A percentile compares a stretch with the other conserved stretches of the same genome.
These are phyloP conservation scores for Corydoras sp. DNA, from an alignment of 2,113 vertebrate genomes.

Conservation along the genomic window DNA sequence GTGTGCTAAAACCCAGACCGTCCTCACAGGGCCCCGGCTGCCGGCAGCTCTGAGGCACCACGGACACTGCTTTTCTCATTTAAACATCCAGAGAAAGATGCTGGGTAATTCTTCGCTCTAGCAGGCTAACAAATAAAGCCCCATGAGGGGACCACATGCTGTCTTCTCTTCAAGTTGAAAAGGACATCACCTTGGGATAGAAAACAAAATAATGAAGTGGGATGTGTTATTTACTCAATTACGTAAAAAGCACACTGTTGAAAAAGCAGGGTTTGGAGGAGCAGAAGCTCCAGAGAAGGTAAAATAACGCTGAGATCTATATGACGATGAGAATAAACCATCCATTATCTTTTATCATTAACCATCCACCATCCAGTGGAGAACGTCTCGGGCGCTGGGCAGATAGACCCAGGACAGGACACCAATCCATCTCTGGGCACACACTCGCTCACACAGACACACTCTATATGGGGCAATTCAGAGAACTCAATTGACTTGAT, in stretches of 20 bases:
- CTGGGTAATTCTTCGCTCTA: conserved; percentile 66
- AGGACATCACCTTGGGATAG: conserved; percentile 55
- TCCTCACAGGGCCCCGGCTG: conserved; percentile 44
- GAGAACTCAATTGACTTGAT: too few species aligned
- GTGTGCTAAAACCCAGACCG: conserved; percentile 36
- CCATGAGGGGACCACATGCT: conserved; percentile 43
- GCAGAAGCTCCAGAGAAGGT: too few species aligned
- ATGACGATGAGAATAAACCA: too few species aligned
- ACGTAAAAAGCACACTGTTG: conserved; percentile 5
- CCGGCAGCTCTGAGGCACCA: conserved; percentile 59
- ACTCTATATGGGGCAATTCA: too few species aligned
- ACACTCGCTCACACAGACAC: too few species aligned
- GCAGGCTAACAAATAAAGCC: conserved; percentile 62
- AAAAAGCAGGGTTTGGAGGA: neutral
- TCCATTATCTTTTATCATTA: too few species aligned
- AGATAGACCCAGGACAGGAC: too few species aligned
- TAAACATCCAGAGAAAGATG: conserved; percentile 58
- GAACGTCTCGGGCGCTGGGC: too few species aligned
- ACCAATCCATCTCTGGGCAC: too few species aligned
- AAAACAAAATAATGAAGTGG: conserved; percentile 27
- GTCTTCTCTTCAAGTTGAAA: conserved; percentile 47
- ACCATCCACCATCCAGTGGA: too few species aligned
- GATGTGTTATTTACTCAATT: conserved; percentile 4
- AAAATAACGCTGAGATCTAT: too few species aligned
- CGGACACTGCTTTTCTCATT: conserved; percentile 64